These are phyloP conservation scores for Serranus cabrilla DNA, from an alignment of 2,797 vertebrate genomes.

Conservation along the genomic window DNA sequence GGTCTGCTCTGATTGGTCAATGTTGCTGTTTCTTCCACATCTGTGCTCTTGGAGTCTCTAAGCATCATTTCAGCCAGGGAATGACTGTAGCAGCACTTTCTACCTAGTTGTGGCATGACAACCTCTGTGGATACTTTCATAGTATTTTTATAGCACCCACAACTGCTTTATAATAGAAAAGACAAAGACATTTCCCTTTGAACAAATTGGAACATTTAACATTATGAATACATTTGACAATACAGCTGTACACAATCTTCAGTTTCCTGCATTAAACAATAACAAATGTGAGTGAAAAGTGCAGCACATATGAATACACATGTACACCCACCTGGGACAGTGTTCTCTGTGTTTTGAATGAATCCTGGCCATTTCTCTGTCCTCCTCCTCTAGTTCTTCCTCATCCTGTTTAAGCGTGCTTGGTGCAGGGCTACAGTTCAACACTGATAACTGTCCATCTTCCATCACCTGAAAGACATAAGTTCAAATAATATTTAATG, in stretches of 20 bases:
- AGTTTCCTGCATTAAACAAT: neutral
- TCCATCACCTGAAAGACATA: conserved; percentile 86
- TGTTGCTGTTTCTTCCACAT: too few relatives aligned
- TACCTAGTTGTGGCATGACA: too few relatives aligned
- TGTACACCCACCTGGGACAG: conserved; percentile 86
- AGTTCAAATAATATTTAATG: neutral
- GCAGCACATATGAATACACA: neutral
- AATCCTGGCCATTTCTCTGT: conserved; percentile 41
- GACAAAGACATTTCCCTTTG: too few relatives aligned
- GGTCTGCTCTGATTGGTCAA: too few relatives aligned
- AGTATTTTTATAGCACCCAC: too few relatives aligned
- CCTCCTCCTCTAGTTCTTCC: conserved; percentile 45
- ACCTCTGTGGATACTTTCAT: too few relatives aligned
- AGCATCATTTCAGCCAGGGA: too few relatives aligned
- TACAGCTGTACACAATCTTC: neutral
- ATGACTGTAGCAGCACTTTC: too few relatives aligned
- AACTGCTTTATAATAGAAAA: too few relatives aligned
- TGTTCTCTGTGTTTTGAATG: conserved; percentile 78
- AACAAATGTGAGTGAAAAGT: neutral
- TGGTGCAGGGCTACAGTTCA: conserved; percentile 57
- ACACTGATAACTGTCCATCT: conserved; percentile 86
- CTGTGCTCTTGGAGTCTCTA: too few relatives aligned
- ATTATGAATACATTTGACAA: neutral
- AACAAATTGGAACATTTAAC: too few relatives aligned
- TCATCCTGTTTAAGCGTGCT: conserved; percentile 42